phyloP scores from a whole-genome alignment of 2,888 invertebrate species.

The Scaeva pyrastri region DNA sequence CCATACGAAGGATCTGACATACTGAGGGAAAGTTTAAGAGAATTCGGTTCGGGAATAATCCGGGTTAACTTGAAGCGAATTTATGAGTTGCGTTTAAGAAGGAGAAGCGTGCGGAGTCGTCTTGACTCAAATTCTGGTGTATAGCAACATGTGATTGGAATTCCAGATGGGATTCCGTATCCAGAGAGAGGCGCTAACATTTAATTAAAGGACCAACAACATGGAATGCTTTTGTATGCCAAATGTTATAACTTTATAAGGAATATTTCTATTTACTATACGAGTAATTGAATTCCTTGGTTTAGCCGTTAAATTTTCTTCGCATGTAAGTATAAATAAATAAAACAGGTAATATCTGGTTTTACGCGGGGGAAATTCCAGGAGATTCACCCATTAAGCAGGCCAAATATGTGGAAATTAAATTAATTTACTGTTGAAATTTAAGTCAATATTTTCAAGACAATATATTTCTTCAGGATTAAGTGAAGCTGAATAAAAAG shows the following conservation, averaged over 20 bases:
- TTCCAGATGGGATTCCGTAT: neutral
- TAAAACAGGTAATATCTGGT: neutral
- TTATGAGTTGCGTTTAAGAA: neutral
- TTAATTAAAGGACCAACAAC: constrained; percentile 3
- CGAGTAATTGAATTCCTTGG: constrained; percentile 17
- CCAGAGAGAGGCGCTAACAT: constrained; percentile 4
- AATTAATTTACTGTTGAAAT: neutral
- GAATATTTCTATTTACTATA: neutral
- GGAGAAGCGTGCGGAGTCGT: neutral
- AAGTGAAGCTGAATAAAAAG: no score
- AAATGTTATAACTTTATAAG: neutral
- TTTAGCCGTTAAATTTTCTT: neutral
- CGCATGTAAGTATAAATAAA: neutral
- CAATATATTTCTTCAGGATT: no score
- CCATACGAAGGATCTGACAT: neutral
- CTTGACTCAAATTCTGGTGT: neutral
- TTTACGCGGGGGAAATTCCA: neutral
- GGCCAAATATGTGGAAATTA: neutral
- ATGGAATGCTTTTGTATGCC: constrained; percentile 15
- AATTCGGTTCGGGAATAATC: neutral
- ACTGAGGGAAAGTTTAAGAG: neutral
- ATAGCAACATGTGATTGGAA: neutral
- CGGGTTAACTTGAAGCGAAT: neutral
- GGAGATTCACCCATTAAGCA: no score
- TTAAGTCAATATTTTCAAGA: no score